phyloP scores from a whole-genome alignment of 2,113 vertebrate species.

The Tychaedon coryphoeus region DNA sequence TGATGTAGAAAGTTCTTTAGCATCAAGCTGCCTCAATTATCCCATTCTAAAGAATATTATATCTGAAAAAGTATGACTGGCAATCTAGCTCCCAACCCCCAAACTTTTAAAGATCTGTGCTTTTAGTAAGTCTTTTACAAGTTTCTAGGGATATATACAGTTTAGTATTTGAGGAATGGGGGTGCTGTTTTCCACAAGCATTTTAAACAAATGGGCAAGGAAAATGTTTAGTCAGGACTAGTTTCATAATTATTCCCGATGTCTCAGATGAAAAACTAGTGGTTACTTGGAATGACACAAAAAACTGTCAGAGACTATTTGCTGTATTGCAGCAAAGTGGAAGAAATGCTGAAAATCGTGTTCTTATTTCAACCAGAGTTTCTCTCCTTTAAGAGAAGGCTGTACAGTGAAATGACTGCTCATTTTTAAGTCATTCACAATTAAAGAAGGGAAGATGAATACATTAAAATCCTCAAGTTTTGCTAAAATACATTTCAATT shows the following conservation, averaged over 20 bases:
- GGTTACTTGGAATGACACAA: slow-evolving; percentile 23
- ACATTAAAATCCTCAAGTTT: neutral
- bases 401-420: neutral
- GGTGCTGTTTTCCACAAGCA: neutral
- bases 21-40: neutral
- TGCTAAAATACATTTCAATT: neutral
- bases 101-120: neutral
- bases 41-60: neutral
- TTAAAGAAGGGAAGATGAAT: neutral
- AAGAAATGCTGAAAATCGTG: neutral
- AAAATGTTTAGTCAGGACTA: neutral
- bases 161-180: neutral
- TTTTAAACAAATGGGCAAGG: neutral
- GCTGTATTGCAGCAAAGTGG: neutral
- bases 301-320: slow-evolving; percentile 1
- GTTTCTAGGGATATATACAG: neutral
- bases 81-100: neutral
- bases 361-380: neutral
- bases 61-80: neutral
- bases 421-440: neutral
- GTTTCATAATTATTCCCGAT: slow-evolving; percentile 16
- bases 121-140: neutral
- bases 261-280: neutral
- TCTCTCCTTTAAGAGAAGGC: neutral
- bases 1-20: neutral